Conservation (phyloP, 1,140 invertebrate species). For the Chymomyza costata region DNA sequence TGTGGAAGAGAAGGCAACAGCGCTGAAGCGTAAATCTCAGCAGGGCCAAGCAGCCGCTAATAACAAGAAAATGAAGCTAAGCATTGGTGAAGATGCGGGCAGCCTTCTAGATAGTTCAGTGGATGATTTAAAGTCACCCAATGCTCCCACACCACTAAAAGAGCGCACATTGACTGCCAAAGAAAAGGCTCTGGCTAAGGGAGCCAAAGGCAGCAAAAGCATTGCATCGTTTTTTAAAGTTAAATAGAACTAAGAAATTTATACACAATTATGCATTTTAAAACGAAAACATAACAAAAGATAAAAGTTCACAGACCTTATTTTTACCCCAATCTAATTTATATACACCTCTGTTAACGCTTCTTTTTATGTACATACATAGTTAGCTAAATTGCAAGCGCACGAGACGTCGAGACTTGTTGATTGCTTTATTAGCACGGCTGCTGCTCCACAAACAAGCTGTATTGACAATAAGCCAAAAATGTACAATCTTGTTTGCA, state of each 20-base stretch:
- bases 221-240: conserved; percentile 85
- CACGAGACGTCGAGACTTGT: conserved; percentile 17
- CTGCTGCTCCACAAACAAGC: conserved; percentile 23
- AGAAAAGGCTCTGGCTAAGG: conserved; percentile 83
- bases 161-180: conserved; percentile 78
- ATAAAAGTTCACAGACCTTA: conserved; percentile 22
- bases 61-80: conserved; percentile 59
- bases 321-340: too few relatives aligned
- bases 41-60: conserved; percentile 26
- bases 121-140: conserved; percentile 27
- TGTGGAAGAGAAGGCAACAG: conserved; percentile 44
- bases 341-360: too few relatives aligned
- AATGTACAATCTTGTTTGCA: conserved; percentile 24
- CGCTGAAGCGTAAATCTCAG: conserved; percentile 60
- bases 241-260: conserved; percentile 25
- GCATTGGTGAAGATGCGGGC: conserved; percentile 28
- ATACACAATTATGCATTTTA: conserved; percentile 1
- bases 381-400: conserved; percentile 28
- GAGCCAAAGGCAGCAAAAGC: conserved; percentile 83
- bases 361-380: not conserved
- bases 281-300: too few relatives aligned
- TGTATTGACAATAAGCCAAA: conserved; percentile 39
- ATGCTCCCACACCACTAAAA: conserved; percentile 69
- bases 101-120: conserved; percentile 42
- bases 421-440: conserved; percentile 52